Evolutionary conservation across 2,113 vertebrate genomes (phyloP).

Genomic region (Oreochromis tanganicae): DNA sequence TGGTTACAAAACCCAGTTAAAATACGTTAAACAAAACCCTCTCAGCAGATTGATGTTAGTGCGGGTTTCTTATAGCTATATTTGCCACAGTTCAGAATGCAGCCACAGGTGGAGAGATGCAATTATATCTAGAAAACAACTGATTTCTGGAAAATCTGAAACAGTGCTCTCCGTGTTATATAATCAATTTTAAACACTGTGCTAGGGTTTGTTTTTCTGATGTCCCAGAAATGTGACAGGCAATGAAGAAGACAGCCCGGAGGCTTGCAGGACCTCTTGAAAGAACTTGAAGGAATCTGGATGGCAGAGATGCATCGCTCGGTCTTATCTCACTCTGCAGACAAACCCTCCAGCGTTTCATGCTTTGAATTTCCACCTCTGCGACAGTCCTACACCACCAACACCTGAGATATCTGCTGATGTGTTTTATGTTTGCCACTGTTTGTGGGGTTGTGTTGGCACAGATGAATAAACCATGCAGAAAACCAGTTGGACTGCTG

Average conservation of each 20-base stretch:
- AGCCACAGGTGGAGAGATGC: neutral
- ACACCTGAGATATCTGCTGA: neutral
- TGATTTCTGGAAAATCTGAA: neutral
- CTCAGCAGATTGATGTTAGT: neutral
- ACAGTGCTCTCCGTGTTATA: neutral
- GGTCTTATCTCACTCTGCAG: neutral
- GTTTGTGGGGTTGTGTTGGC: neutral
- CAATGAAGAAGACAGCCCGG: neutral
- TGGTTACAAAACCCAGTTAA: neutral
- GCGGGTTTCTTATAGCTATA: neutral
- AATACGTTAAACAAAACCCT: neutral
- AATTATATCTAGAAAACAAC: neutral
- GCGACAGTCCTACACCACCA: neutral
- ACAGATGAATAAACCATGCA: neutral
- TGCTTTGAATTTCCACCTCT: neutral
- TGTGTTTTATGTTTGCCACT: neutral
- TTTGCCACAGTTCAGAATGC: neutral
- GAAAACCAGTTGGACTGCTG: neutral
- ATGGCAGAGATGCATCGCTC: neutral
- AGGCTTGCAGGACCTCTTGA: neutral
- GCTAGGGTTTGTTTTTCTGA: neutral
- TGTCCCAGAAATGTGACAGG: constrained; percentile 1
- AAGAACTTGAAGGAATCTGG: neutral
- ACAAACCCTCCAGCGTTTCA: neutral
- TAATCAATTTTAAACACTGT: neutral